phyloP scores from a whole-genome alignment of 2,797 vertebrate species.

The Anas bahamensis region DNA sequence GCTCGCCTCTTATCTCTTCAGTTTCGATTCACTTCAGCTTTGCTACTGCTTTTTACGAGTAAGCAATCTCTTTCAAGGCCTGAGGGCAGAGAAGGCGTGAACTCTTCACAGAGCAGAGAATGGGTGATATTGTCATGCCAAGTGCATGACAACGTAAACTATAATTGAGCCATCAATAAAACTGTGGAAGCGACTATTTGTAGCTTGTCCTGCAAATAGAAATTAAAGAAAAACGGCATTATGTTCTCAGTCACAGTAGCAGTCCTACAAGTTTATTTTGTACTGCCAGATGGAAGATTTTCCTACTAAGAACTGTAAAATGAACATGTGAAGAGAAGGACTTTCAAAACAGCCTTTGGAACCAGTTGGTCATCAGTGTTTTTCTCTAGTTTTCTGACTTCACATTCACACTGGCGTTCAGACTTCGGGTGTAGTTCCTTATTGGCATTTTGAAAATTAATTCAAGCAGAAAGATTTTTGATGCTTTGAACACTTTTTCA shows the following conservation, averaged over 20 bases:
- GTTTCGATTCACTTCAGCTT: slow-evolving; percentile 10
- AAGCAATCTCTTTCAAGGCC: not conserved
- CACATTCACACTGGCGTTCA: not conserved
- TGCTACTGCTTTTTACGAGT: not conserved
- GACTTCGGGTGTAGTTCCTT: not conserved
- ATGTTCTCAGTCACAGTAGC: not conserved
- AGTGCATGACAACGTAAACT: slow-evolving; percentile 2
- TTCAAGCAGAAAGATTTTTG: not conserved
- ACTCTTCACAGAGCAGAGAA: slow-evolving; percentile 7
- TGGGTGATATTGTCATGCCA: not conserved
- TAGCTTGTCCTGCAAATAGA: not conserved
- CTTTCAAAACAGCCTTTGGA: not conserved
- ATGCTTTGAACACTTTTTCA: not conserved
- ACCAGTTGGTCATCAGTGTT: not conserved
- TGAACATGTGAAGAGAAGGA: not conserved
- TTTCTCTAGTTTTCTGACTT: not conserved
- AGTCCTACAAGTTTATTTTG: not conserved
- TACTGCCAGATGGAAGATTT: not conserved
- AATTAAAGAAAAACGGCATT: not conserved
- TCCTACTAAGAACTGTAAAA: not conserved
- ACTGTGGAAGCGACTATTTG: slow-evolving; percentile 5
- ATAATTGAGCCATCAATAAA: slow-evolving; percentile 25
- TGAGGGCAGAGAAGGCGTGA: not conserved
- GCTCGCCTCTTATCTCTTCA: not conserved
- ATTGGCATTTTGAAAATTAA: not conserved